Base-by-base conservation (phyloP, 2,888 invertebrate species). In the Orthosia gracilis region DNA sequence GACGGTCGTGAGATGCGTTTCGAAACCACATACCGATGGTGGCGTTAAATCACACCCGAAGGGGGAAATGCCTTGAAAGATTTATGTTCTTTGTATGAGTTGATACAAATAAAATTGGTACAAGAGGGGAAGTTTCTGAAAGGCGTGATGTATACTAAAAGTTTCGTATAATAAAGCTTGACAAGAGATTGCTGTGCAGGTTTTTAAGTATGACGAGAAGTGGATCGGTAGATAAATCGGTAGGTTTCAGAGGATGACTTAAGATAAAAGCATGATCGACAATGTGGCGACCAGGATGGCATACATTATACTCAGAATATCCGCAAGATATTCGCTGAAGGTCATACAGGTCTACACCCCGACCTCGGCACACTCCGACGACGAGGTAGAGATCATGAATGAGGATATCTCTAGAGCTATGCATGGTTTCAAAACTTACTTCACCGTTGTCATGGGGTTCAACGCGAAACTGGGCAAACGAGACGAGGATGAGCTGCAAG, bases 21-120 rank as follows among this genome's bases (percentile, higher is more conserved):
- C 65, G 23, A 75, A 76, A 77, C 76, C 78, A 67, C 82, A 78
- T 76, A 69, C 76, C 83, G 21, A 62, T 66, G 65, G 72, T 49
- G 68, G 26, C 73, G 75, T 77, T 87, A 78, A 87, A 87, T 86
- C 87, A 82, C 79, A 62, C 58, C 63, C 69, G 57, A 69, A 75
- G 63, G 82, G 85, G 78, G 73, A 80, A 77, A 82, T 73, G 65
- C n/a, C 74, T 69, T 62, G 59, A 55, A 68, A 85, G 87, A 86
- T 87, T 84, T 87, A 87, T 82, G 64, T 21, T 61, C 54, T 58
- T 45, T 50, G 59, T 78, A 66, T 71, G 61, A 66, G 63, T 61
- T 26, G 54, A 45, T 58, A 26, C 66, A 74, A 57, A 70, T 73
- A 67, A 66, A 71, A 75, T 76, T 74, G 65, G 49, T 62, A 74